Base-by-base conservation (phyloP, 2,113 vertebrate genomes). In the Scomber scombrus region DNA sequence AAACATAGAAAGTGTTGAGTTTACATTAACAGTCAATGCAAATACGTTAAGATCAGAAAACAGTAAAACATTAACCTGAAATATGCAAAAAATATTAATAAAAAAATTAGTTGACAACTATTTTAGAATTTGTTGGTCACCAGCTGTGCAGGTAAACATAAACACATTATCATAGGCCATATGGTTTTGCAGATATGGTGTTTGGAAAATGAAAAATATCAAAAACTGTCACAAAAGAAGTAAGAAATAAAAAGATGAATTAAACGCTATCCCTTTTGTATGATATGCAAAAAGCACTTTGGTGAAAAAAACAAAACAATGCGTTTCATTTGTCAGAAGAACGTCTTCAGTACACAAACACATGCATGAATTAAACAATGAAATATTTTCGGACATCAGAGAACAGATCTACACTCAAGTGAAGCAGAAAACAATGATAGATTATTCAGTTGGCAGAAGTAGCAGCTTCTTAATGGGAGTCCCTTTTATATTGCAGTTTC, bases 401-500 rank as follows among this genome's bases (percentile, higher is more conserved):
- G 2, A 46, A 55, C 8, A 45, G 11, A 43, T 18, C 31, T 19
- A 56, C 5, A 47, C 18, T 45, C 3, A 18, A 3, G 7, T n/a
- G 29, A 45, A 21, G n/a, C 5, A 60, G 54, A 69, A 68, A 46
- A 26, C 46, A 46, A 23, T 31, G 11, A 64, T 1, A 75, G 29
- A 75, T 58, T 56, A 31, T 34, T 74, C 49, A 4, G n/a, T 54
- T 50, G 71, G 40, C 50, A 64, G 26, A 56, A 69, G 19, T 29
- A 71, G 60, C 72, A 71, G 51, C 65, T 69, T 63, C 12, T 50
- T 19, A 15, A 49, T 40, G 50, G 9, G 10, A 72, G 3, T 61
- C 63, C 80, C 57, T 81, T 75, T 78, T 16, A 47, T 12, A 55
- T 51, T 21, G 34, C 31, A 45, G 13, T 40, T 68, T n/a, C 0